Conservation (phyloP, 2,888 invertebrate species). For the Andrena camellia region DNA sequence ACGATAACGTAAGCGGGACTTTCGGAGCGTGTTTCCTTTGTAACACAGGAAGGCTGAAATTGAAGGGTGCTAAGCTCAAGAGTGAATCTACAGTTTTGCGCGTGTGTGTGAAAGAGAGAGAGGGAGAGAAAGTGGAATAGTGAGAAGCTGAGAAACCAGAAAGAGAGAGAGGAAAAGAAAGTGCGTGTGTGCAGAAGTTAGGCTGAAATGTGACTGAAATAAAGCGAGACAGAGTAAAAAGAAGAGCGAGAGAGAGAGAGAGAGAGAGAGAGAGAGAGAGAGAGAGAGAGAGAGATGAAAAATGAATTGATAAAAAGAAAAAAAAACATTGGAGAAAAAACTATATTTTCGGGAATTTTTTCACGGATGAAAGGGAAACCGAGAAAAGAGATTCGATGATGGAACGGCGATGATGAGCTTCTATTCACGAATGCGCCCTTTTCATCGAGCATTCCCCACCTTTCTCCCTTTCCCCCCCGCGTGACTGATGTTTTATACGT, state of each 20-base stretch:
- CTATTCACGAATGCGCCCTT: conserved; percentile 22
- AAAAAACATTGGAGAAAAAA: conserved; percentile 57
- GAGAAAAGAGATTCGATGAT: conserved; percentile 9
- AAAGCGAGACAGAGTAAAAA: conserved; percentile 31
- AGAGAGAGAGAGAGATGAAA: conserved; percentile 31
- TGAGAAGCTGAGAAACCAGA: conserved; percentile 19
- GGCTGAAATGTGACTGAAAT: conserved; percentile 44
- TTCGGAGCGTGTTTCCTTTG: conserved; percentile 74
- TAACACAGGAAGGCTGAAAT: conserved; percentile 80
- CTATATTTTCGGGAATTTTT: conserved; percentile 78
- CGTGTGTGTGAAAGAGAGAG: conserved; percentile 17
- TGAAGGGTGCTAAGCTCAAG: conserved; percentile 80
- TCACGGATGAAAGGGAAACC: conserved; percentile 39
- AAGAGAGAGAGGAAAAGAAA: conserved; percentile 9
- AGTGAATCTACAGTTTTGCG: conserved; percentile 63
- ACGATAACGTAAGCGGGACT: conserved; percentile 62
- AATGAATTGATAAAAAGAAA: conserved; percentile 51
- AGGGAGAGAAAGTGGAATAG: conserved; percentile 10
- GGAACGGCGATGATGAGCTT: conserved; percentile 1
- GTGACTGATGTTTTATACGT: conserved; percentile 43
- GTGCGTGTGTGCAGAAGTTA: background rate
- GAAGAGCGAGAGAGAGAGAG: conserved; percentile 28
- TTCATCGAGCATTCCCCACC: conserved; percentile 3
- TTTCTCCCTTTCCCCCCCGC: background rate
- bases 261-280: conserved; percentile 38